Percentiles rank a stretch among this genome's conserved stretches.
These are phyloP conservation scores for Agonopterix alstromeriana DNA, from an alignment of 2,888 invertebrate genomes.

Conservation along the genomic window DNA sequence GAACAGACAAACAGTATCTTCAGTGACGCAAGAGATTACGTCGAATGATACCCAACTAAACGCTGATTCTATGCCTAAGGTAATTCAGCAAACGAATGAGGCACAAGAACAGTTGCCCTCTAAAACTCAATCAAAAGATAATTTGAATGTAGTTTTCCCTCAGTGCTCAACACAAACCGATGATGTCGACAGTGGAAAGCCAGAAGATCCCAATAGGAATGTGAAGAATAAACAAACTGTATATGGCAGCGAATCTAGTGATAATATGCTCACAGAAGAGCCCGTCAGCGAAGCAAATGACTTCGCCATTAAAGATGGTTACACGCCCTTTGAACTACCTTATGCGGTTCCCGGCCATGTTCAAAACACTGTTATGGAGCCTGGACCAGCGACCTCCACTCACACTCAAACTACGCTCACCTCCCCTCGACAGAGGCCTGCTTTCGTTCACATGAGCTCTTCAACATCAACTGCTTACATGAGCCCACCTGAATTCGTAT, in stretches of 20 bases:
- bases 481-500: constrained; percentile 66
- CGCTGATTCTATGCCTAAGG: neutral
- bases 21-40: constrained; percentile 6
- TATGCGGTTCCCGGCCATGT: constrained; percentile 20
- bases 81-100: neutral
- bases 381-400: constrained; percentile 44
- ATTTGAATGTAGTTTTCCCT: neutral
- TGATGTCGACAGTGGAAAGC: too few species aligned
- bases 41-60: neutral
- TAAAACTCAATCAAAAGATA: neutral
- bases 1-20: constrained; percentile 11
- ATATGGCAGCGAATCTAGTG: constrained; percentile 8
- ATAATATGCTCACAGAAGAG: constrained; percentile 5
- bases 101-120: neutral
- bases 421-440: constrained; percentile 45
- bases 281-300: constrained; percentile 12
- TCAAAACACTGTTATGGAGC: constrained; percentile 21
- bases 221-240: constrained; percentile 3
- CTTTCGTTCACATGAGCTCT: constrained; percentile 61
- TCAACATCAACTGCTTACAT: constrained; percentile 70
- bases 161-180: too few species aligned
- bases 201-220: neutral
- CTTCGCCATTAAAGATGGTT: constrained; percentile 30
- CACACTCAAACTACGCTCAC: constrained; percentile 55
- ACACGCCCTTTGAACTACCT: constrained; percentile 28